A percentile compares a stretch with the other conserved stretches of the same genome.
Evolutionary conservation across 2,888 invertebrate genomes (phyloP).

Genomic region (Lithophane leautieri): DNA sequence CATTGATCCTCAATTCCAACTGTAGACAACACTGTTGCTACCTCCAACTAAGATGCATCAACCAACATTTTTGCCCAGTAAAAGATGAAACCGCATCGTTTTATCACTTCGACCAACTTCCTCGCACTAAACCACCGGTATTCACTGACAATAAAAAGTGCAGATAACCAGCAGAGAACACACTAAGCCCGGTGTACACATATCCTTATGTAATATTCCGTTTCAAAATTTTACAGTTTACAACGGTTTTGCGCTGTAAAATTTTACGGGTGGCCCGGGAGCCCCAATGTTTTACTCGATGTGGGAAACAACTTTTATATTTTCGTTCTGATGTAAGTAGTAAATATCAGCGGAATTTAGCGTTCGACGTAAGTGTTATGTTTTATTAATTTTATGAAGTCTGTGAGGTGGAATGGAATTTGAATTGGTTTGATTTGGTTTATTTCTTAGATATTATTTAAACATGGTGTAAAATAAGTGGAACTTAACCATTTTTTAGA

Average conservation of each 20-base stretch:
- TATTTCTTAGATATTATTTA: background rate
- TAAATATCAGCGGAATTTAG: conserved; percentile 64
- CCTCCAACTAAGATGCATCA: background rate
- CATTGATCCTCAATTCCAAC: background rate
- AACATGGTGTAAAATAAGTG: background rate
- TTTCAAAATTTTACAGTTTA: conserved; percentile 65
- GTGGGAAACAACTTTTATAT: conserved; percentile 68
- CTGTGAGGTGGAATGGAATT: conserved; percentile 7
- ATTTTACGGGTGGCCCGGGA: conserved; percentile 66
- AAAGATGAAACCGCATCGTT: conserved; percentile 46
- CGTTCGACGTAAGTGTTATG: conserved; percentile 42
- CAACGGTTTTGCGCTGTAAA: conserved; percentile 71
- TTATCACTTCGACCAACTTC: conserved; percentile 32
- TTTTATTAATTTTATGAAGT: conserved; percentile 59
- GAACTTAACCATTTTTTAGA: background rate
- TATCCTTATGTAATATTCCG: conserved; percentile 54
- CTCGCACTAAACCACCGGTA: conserved; percentile 47
- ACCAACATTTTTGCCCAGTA: conserved; percentile 2
- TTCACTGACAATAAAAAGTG: conserved; percentile 55
- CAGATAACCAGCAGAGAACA: conserved; percentile 35
- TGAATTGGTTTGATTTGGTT: background rate
- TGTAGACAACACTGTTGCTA: conserved; percentile 20
- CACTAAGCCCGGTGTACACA: conserved; percentile 51
- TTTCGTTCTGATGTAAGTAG: conserved; percentile 41
- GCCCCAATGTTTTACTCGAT: conserved; percentile 40